Conservation (phyloP, 2,888 invertebrate species). For the Apodemia zela region DNA sequence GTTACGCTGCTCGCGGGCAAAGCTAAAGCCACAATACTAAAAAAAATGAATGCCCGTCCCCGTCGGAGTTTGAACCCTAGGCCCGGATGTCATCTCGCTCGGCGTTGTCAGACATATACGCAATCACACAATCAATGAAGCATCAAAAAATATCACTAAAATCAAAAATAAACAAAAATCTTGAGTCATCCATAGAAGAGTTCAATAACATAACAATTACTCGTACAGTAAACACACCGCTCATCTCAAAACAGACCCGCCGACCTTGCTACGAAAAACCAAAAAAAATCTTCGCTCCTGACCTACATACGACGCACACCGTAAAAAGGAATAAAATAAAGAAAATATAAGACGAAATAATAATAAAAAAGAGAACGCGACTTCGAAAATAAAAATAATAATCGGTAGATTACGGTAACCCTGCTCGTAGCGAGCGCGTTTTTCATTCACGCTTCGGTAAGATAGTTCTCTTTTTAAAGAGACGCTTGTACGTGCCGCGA, state of each 20-base stretch:
- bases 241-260: conserved; percentile 35
- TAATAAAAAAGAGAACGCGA: conserved; percentile 59
- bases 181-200: conserved; percentile 5
- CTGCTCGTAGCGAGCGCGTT: conserved; percentile 59
- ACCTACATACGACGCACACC: conserved; percentile 68
- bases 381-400: conserved; percentile 74
- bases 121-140: too few relatives aligned
- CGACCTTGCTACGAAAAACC: conserved; percentile 73
- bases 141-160: not conserved
- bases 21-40: too few relatives aligned
- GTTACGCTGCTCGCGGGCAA: too few relatives aligned
- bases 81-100: too few relatives aligned
- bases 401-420: conserved; percentile 72
- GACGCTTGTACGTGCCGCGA: conserved; percentile 67
- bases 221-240: conserved; percentile 35
- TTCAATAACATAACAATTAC: conserved; percentile 51
- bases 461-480: conserved; percentile 77
- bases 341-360: conserved; percentile 66
- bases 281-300: conserved; percentile 67
- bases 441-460: conserved; percentile 75
- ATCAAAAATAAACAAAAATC: not conserved
- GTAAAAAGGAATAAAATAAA: conserved; percentile 64
- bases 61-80: too few relatives aligned
- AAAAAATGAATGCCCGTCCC: too few relatives aligned
- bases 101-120: too few relatives aligned